Base-by-base conservation (phyloP, 64 coral and sea anemone genomes). In the Montipora efflorescens region DNA sequence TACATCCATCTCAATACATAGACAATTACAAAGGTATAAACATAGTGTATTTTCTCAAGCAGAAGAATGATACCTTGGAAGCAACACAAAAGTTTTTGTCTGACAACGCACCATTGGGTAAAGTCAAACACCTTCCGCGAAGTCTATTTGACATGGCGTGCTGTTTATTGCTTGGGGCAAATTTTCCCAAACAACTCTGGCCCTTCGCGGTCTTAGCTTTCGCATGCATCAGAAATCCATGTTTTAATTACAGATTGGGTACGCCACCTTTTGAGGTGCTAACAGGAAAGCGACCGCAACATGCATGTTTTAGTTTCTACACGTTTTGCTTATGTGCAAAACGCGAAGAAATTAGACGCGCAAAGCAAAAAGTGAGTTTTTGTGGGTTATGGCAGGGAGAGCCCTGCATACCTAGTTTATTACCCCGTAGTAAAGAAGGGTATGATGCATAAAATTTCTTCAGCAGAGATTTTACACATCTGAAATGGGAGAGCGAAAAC, bases 331-430 rank as follows among this genome's bases (percentile, higher is more conserved):
- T 66, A 80, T 52, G 83, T 87, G 14, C 91, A 93, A 47, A 93
- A 93, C 48, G 48, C 58, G 9, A 93, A 93, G 49, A 93, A 93
- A 75, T 64, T 64, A 64, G 59, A 64, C 59, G 1, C 0, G 59
- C 59, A 0, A 64, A 64, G 59, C 59, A 64, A 73, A 51, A 71
- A 47, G 48, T 77, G 87, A 12, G 46, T 89, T 62, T 94, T 94
- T 84, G 78, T 94, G 20, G 59, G 78, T 44, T 80, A 94, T 55
- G 77, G 90, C 93, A 94, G 70, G 59, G 80, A 83, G 61, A 90
- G 93, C 78, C 93, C 86, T 11, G 93, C 93, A 59, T 84, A 94
- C 57, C 83, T 90, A 83, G 79, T 94, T 18, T 94, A 94, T 51
- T 90, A 89, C 69, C 86, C 93, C 59, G 66, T 82, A 59, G 79